phyloP scores from a whole-genome alignment of 2,797 vertebrate genomes.

The Poeciliopsis turneri region DNA sequence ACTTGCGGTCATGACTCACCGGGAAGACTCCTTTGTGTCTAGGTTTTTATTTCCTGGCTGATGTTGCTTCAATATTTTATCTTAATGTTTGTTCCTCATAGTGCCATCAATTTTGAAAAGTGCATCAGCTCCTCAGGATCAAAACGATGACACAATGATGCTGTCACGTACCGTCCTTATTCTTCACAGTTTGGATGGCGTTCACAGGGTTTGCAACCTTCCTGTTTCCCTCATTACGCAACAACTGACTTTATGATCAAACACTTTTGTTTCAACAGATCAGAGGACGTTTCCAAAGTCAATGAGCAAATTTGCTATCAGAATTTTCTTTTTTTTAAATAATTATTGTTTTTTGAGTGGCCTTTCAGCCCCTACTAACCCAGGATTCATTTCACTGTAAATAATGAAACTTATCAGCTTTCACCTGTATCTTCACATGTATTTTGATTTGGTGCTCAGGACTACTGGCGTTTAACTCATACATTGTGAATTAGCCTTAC shows the following conservation, averaged over 20 bases:
- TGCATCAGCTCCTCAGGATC: background rate
- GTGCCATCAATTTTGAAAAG: background rate
- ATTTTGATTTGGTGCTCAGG: background rate
- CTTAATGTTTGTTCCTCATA: background rate
- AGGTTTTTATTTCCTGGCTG: background rate
- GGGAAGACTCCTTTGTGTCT: background rate
- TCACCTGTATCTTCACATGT: background rate
- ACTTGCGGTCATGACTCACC: background rate
- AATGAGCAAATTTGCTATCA: background rate
- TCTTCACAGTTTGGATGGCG: background rate
- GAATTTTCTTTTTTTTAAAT: background rate
- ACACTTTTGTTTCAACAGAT: background rate
- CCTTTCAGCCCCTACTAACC: background rate
- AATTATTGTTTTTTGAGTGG: background rate
- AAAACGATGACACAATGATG: background rate
- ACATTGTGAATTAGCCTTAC: background rate
- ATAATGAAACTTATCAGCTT: background rate
- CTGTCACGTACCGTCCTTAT: background rate
- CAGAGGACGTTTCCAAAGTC: background rate
- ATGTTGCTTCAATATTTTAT: background rate
- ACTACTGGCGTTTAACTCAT: background rate
- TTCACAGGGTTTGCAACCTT: background rate
- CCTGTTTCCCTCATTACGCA: background rate
- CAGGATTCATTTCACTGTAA: background rate
- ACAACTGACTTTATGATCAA: background rate